These are phyloP conservation scores for Drosophila mojavensis DNA, from an alignment of 1,140 invertebrate genomes.

Conservation along the genomic window DNA sequence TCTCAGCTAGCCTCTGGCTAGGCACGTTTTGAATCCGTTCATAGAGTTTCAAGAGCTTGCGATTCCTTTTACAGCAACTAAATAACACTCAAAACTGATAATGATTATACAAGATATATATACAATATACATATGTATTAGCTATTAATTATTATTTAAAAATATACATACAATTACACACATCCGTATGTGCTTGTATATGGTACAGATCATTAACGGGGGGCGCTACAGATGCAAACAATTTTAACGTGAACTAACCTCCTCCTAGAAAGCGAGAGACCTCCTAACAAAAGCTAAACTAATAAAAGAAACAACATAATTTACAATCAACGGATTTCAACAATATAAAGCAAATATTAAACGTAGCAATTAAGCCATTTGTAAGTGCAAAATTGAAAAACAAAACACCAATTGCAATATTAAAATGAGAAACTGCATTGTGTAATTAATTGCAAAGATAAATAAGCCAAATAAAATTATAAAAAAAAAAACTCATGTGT, in stretches of 20 bases:
- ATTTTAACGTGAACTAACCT: constrained; percentile 12
- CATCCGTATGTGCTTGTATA: constrained; percentile 25
- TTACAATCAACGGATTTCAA: constrained; percentile 75
- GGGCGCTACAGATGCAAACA: constrained; percentile 17
- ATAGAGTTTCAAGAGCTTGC: constrained; percentile 32
- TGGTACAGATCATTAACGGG: constrained; percentile 30
- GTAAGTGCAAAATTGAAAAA: constrained; percentile 62
- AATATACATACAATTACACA: constrained; percentile 43
- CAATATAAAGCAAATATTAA: constrained; percentile 55
- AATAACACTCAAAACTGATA: constrained; percentile 56
- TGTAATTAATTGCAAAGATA: constrained; percentile 73
- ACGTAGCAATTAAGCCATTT: constrained; percentile 68
- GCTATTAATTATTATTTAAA: constrained; percentile 73
- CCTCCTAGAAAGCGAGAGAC: constrained; percentile 30
- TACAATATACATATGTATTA: constrained; percentile 64
- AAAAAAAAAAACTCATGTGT: not conserved
- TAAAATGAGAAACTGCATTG: constrained; percentile 53
- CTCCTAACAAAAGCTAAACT: constrained; percentile 42
- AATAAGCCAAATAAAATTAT: constrained; percentile 77
- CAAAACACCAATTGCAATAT: constrained; percentile 64
- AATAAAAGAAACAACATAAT: constrained; percentile 29
- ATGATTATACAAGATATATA: constrained; percentile 62
- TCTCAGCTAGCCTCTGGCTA: constrained; percentile 22
- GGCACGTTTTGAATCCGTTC: constrained; percentile 16
- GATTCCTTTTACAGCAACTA: constrained; percentile 29